Percentiles rank a stretch among this genome's conserved stretches.
Conservation (phyloP, 2,888 invertebrate genomes). For the Pterostichus niger region DNA sequence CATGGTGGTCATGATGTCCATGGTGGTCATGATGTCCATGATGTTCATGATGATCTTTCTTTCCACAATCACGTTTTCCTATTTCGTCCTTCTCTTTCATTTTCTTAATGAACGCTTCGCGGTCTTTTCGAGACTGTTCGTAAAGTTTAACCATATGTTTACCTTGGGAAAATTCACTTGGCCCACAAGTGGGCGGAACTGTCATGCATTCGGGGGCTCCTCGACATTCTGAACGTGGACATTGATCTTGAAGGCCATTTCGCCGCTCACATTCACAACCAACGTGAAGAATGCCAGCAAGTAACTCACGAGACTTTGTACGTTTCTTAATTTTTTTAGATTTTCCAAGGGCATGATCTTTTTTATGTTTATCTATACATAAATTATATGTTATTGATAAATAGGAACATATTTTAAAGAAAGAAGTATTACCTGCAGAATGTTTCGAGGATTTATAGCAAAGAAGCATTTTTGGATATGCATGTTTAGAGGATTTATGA, state of each 20-base stretch:
- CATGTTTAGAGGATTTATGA: too few relatives aligned
- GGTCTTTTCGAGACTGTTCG: neutral
- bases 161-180: constrained; percentile 74
- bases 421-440: neutral
- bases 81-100: too few relatives aligned
- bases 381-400: too few relatives aligned
- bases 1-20: too few relatives aligned
- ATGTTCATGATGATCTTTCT: too few relatives aligned
- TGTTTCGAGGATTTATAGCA: constrained; percentile 21
- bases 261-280: constrained; percentile 81
- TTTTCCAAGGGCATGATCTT: neutral
- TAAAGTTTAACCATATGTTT: constrained; percentile 71
- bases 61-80: too few relatives aligned
- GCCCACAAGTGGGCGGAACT: constrained; percentile 78
- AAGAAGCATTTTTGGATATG: constrained; percentile 24
- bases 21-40: too few relatives aligned
- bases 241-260: constrained; percentile 82
- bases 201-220: constrained; percentile 78
- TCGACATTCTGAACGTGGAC: constrained; percentile 79
- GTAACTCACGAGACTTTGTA: constrained; percentile 80
- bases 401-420: too few relatives aligned
- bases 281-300: constrained; percentile 78
- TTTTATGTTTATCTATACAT: neutral
- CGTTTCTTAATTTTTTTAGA: constrained; percentile 69
- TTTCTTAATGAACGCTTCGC: neutral